phyloP scores from a whole-genome alignment of 2,113 vertebrate species.

The Heterotilapia buettikoferi region DNA sequence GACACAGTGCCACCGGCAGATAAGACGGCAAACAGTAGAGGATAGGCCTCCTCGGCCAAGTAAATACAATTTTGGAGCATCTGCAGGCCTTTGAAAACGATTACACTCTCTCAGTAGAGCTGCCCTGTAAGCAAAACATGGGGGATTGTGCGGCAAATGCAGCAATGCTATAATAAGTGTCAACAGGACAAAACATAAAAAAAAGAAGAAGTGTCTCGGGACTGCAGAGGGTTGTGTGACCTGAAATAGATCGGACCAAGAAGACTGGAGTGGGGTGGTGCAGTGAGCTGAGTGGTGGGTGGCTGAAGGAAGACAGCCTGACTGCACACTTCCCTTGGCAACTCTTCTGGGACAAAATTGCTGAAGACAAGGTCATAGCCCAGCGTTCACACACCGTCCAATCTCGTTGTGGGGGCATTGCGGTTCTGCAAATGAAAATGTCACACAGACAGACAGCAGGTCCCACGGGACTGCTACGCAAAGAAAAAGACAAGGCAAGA shows the following conservation, averaged over 20 bases:
- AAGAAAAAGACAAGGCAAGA: not conserved
- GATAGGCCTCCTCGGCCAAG: not conserved
- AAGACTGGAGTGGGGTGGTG: not conserved
- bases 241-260: slow-evolving; percentile 26
- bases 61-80: slow-evolving; percentile 31
- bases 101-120: not conserved
- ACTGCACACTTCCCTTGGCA: slow-evolving; percentile 27
- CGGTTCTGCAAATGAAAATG: slow-evolving; percentile 55
- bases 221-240: slow-evolving; percentile 18
- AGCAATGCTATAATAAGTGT: slow-evolving; percentile 4
- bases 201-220: not conserved
- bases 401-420: slow-evolving; percentile 40
- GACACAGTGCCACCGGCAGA: slow-evolving; percentile 24
- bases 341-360: slow-evolving; percentile 39
- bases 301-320: slow-evolving; percentile 34
- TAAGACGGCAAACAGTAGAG: slow-evolving; percentile 27
- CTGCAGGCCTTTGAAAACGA: slow-evolving; percentile 2
- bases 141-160: not conserved
- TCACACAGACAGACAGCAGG: slow-evolving; percentile 47
- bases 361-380: slow-evolving; percentile 55
- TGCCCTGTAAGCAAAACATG: slow-evolving; percentile 4
- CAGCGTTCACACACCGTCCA: slow-evolving; percentile 21
- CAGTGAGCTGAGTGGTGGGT: not conserved
- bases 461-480: slow-evolving; percentile 28
- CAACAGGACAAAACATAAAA: not conserved